Conservation (phyloP, 2,113 vertebrate genomes). For the Meles meles region DNA sequence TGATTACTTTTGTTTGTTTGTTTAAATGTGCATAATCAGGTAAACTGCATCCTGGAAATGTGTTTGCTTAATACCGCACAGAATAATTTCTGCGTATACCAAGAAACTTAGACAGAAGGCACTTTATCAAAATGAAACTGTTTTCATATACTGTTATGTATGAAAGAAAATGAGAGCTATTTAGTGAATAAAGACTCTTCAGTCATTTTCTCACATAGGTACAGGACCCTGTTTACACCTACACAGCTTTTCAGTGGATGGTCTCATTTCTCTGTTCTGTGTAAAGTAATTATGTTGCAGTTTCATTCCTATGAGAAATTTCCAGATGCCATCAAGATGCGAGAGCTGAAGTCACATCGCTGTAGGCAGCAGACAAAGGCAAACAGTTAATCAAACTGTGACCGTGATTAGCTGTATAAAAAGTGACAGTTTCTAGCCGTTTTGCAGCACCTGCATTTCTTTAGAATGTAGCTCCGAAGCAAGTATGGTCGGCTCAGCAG, state of each 20-base stretch:
- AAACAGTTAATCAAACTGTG: slow-evolving; percentile 40
- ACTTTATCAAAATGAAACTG: background rate
- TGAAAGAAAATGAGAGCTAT: slow-evolving; percentile 20
- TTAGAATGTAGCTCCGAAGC: background rate
- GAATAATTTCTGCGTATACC: background rate
- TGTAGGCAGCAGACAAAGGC: slow-evolving; percentile 7
- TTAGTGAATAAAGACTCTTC: background rate
- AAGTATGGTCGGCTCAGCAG: background rate
- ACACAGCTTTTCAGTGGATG: background rate
- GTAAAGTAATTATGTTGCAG: background rate
- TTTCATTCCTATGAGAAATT: background rate
- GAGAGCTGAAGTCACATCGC: slow-evolving; percentile 8
- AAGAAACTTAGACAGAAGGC: background rate
- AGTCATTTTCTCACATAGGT: slow-evolving; percentile 17
- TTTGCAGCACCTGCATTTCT: background rate
- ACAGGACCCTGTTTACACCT: background rate
- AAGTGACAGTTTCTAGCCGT: background rate
- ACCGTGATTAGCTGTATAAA: background rate
- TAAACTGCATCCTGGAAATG: background rate
- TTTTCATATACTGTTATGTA: background rate
- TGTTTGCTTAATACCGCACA: background rate
- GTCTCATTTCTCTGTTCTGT: background rate
- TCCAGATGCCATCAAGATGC: background rate
- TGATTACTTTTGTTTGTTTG: background rate
- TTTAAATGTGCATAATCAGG: background rate